phyloP scores from a whole-genome alignment of 2,113 vertebrate species.

The Cisticola juncidis region DNA sequence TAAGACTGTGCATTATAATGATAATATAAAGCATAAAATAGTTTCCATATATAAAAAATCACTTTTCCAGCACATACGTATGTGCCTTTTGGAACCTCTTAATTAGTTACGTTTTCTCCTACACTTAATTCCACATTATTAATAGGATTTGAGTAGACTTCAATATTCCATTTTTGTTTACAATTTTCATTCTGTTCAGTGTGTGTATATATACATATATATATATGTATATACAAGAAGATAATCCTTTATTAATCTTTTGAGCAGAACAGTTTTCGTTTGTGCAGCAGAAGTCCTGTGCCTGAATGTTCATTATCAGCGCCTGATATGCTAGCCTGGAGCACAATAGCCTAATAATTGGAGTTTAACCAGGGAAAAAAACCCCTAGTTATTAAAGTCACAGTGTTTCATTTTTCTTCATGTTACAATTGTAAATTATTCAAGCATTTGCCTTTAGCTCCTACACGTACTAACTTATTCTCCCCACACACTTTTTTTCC shows the following conservation, averaged over 20 bases:
- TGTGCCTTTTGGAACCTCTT: neutral
- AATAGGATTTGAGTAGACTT: neutral
- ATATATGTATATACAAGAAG: neutral
- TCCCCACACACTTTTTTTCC: neutral
- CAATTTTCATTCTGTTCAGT: neutral
- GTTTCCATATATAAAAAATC: neutral
- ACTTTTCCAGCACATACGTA: neutral
- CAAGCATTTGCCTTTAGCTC: neutral
- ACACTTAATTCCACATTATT: neutral
- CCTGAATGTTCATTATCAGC: neutral
- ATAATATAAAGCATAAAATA: neutral
- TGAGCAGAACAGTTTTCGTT: neutral
- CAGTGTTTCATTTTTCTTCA: neutral
- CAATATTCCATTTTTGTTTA: neutral
- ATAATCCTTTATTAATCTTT: slow-evolving; percentile 10
- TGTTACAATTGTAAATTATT: neutral
- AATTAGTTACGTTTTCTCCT: neutral
- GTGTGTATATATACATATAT: neutral
- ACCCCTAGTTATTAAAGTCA: neutral
- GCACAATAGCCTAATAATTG: neutral
- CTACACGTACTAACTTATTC: neutral
- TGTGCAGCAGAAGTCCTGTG: neutral
- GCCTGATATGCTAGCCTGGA: neutral
- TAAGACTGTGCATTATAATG: neutral
- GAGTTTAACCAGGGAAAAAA: neutral